Conservation (phyloP, 2,888 invertebrate species). For the Nomada lathburiana region DNA sequence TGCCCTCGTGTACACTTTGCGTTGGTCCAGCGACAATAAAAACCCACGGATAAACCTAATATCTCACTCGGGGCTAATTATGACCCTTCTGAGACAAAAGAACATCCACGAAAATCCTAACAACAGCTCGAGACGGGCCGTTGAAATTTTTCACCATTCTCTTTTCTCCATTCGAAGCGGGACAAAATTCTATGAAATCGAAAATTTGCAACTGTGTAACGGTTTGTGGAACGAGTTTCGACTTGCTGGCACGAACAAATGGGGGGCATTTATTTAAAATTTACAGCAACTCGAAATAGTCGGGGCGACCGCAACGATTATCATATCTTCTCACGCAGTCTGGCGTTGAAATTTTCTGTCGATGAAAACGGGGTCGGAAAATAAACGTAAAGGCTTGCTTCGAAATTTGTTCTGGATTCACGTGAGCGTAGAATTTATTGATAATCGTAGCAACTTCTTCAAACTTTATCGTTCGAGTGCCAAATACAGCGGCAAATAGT, state of each 20-base stretch:
- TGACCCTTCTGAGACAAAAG: not conserved
- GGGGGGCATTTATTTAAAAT: not conserved
- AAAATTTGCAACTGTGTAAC: too few species aligned
- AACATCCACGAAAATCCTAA: not conserved
- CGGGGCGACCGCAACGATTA: not conserved
- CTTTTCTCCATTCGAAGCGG: too few species aligned
- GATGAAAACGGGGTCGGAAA: not conserved
- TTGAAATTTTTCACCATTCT: not conserved
- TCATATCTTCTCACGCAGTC: too few species aligned
- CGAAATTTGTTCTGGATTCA: not conserved
- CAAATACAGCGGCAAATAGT: not conserved
- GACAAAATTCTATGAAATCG: too few species aligned
- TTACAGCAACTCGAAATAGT: not conserved
- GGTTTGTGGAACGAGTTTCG: too few species aligned
- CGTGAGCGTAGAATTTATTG: not conserved
- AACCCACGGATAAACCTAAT: not conserved
- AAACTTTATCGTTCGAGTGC: too few species aligned
- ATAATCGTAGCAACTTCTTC: too few species aligned
- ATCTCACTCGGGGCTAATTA: conserved; percentile 1
- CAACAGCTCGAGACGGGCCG: too few species aligned
- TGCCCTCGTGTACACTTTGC: not conserved
- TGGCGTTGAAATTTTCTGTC: not conserved
- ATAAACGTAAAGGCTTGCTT: too few species aligned
- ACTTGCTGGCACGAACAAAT: too few species aligned
- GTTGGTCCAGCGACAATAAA: not conserved